Evolutionary conservation across 2,113 vertebrate species (phyloP), one percentile per base, ranked within the genome.

Genomic region (Plecotus auritus): DNA sequence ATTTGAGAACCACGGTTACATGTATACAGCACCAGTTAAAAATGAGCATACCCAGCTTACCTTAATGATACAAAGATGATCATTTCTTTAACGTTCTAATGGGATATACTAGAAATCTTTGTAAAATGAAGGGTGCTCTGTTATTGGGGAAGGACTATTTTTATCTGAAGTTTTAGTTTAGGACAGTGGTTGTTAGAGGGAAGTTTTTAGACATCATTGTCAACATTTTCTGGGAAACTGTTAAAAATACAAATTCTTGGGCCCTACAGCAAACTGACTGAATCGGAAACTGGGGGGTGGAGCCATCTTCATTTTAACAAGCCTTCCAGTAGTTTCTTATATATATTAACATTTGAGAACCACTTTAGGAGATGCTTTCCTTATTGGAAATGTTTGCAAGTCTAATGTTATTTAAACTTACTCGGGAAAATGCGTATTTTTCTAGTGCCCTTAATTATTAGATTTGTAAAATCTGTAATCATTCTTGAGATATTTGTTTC

Each of bases 121-220:
- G 54, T 74, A 73, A 74, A 91, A 66, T 73, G 45, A 88, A 85
- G 40, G 6, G 16, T 49, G 28, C 16, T 85, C n/a, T 88, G 30
- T 66, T 35, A 30, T 18, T 66, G 54, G 2, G 13, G n/a, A 86
- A 35, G 59, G 64, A 69, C 13, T 73, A 40, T 42, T 74, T 96
- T 91, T 73, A 59, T 83, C 13, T 92, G 35, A 91, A 67, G 7
- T 91, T 90, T 89, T 92, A 37, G 49, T 92, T 95, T 64, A 85
- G 42, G 37, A n/a, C 49, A 42, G 42, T 70, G 6, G 32, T 83
- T 88, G 28, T 85, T 16, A 13, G 9, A 66, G 22, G 32, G 2
- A 35, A 23, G 35, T 83, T 92, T 78, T 35, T 18, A 93, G 73
- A 35, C 51, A 32, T 95, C 16, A 32, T 30, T 32, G 14, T 67